phyloP scores from a whole-genome alignment of 2,797 vertebrate genomes.

The Salarias fasciatus region DNA sequence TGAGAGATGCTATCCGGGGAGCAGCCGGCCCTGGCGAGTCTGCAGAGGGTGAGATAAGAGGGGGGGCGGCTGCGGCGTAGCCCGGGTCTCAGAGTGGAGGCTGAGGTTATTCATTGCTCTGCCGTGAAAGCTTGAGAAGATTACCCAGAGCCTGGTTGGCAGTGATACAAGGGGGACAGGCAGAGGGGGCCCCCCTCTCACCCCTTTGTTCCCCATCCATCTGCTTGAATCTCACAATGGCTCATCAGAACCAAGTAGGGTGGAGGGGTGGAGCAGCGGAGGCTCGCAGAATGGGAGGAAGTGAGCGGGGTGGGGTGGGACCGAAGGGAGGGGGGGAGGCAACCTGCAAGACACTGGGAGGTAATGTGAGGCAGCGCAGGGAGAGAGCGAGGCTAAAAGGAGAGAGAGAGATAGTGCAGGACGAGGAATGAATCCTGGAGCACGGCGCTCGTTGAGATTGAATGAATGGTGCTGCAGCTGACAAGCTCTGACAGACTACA shows the following conservation, averaged over 20 bases:
- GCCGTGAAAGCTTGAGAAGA: conserved; percentile 84
- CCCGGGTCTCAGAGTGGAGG: conserved; percentile 75
- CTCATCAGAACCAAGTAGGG: conserved; percentile 80
- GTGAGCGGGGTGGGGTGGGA: conserved; percentile 57
- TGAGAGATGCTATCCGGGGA: conserved; percentile 86
- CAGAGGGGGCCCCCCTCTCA: conserved; percentile 76
- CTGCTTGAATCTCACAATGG: conserved; percentile 91
- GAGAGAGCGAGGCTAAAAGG: conserved; percentile 57
- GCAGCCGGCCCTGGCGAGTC: conserved; percentile 85
- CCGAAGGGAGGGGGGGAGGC: conserved; percentile 30
- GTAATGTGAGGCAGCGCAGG: conserved; percentile 54
- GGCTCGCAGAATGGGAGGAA: conserved; percentile 67
- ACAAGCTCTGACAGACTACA: conserved; percentile 76
- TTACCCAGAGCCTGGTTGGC: conserved; percentile 85
- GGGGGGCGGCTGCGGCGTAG: conserved; percentile 58
- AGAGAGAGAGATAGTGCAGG: conserved; percentile 56
- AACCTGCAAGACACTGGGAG: conserved; percentile 69
- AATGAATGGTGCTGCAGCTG: conserved; percentile 79
- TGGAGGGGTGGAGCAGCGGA: conserved; percentile 74
- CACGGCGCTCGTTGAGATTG: conserved; percentile 76
- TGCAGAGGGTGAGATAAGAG: conserved; percentile 84
- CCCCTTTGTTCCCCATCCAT: conserved; percentile 90
- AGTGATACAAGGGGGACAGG: conserved; percentile 84
- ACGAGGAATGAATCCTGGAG: conserved; percentile 69
- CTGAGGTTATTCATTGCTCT: conserved; percentile 85